Evolutionary conservation across 2,113 vertebrate species (phyloP).

Genomic region (Glaucomys volans): DNA sequence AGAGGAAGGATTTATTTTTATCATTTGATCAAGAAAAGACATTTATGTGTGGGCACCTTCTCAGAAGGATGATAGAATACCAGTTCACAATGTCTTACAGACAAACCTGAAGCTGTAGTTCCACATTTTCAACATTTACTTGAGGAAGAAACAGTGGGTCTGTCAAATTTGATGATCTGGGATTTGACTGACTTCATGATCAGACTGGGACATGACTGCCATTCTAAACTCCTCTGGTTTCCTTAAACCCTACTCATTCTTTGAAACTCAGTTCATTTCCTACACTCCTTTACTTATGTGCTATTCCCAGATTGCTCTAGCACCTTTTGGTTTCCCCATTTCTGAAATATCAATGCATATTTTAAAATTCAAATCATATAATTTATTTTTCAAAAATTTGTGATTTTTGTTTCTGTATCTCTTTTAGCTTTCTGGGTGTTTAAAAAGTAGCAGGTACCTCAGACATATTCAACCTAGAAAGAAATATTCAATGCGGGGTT

Average conservation of each 20-base stretch:
- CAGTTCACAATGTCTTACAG: neutral
- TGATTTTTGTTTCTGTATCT: neutral
- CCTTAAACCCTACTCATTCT: neutral
- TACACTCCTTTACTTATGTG: neutral
- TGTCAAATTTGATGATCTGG: conserved; percentile 11
- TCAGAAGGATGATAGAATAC: neutral
- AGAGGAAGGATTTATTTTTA: neutral
- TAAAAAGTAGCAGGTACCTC: neutral
- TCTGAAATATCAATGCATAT: neutral
- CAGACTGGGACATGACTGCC: neutral
- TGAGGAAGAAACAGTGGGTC: conserved; percentile 13
- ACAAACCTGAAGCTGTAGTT: neutral
- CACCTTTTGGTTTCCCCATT: neutral
- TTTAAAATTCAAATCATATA: neutral
- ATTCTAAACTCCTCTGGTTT: neutral
- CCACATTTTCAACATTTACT: neutral
- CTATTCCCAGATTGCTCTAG: neutral
- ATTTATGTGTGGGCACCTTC: neutral
- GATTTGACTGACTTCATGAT: conserved; percentile 44
- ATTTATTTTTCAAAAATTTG: neutral
- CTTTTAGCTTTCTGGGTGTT: neutral
- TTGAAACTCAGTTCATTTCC: neutral
- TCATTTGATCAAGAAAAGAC: neutral
- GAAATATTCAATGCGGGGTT: neutral
- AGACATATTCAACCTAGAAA: neutral